These are phyloP conservation scores for Harpagifer antarcticus DNA, from an alignment of 2,797 vertebrate species.

Conservation along the genomic window DNA sequence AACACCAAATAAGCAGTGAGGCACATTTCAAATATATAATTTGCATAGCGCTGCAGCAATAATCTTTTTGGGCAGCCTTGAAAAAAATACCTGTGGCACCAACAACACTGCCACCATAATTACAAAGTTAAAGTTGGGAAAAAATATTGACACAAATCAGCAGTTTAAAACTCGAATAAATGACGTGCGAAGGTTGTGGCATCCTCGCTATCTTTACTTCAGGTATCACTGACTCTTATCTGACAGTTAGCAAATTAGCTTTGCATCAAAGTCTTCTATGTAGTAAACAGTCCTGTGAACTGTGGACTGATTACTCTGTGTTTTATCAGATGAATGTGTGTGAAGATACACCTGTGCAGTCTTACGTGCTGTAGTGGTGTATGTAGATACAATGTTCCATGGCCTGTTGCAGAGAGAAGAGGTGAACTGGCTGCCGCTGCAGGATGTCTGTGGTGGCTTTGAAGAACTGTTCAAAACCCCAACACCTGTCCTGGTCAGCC, in stretches of 20 bases:
- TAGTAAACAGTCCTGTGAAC: not conserved
- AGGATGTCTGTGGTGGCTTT: constrained; percentile 91
- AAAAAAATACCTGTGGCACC: not conserved
- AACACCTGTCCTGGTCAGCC: constrained; percentile 91
- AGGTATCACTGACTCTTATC: too few relatives aligned
- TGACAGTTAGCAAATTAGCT: not conserved
- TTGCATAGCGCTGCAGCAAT: not conserved
- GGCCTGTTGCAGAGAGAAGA: constrained; percentile 92
- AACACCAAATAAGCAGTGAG: not conserved
- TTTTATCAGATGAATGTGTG: not conserved
- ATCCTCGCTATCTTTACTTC: not conserved
- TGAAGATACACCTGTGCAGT: not conserved
- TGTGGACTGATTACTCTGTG: not conserved
- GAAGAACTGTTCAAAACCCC: constrained; percentile 96
- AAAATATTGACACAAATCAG: not conserved
- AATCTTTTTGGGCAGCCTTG: not conserved
- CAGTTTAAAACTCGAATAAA: not conserved
- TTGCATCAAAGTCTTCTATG: not conserved
- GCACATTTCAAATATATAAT: not conserved
- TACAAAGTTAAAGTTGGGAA: not conserved
- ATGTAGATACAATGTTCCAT: constrained; percentile 87
- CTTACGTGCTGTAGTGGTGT: constrained; percentile 93
- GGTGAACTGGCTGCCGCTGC: constrained; percentile 86
- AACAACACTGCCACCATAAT: not conserved
- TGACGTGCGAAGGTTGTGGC: not conserved